A percentile compares a stretch with the other conserved stretches of the same genome.
phyloP scores from a whole-genome alignment of 2,113 vertebrate genomes.

The Archocentrus centrarchus region DNA sequence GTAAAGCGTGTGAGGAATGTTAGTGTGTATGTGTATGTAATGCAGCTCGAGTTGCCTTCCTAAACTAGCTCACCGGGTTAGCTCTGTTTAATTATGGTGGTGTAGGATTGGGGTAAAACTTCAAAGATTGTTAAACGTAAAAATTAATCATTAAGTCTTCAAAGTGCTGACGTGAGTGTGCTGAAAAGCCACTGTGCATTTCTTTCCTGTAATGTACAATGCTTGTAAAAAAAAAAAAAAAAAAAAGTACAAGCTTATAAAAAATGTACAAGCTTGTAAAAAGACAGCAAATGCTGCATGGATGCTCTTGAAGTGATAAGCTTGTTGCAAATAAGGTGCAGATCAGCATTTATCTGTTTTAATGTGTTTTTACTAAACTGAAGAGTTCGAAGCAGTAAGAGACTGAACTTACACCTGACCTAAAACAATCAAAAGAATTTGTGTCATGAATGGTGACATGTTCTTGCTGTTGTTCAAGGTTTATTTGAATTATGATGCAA shows the following conservation, averaged over 20 bases:
- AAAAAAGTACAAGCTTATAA: not conserved
- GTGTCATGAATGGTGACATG: not conserved
- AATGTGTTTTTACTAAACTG: no score
- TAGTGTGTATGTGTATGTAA: no score
- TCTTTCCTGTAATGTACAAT: not conserved
- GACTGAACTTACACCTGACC: not conserved
- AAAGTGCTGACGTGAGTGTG: not conserved
- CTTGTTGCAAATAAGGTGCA: not conserved
- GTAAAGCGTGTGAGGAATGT: not conserved
- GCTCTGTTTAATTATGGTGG: not conserved
- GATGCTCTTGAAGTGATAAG: not conserved
- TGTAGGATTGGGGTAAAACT: not conserved
- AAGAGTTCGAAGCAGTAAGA: not conserved
- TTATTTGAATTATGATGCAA: not conserved
- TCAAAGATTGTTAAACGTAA: not conserved
- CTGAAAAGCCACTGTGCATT: not conserved
- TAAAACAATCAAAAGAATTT: not conserved
- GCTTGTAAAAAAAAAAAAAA: not conserved
- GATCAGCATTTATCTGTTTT: not conserved
- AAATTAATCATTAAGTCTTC: not conserved
- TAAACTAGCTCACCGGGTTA: no score
- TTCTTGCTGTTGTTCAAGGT: not conserved
- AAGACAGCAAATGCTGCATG: not conserved
- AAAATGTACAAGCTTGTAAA: not conserved
- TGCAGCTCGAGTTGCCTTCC: no score